Conservation (phyloP, 2,888 invertebrate species). For the Metellina segmentata region DNA sequence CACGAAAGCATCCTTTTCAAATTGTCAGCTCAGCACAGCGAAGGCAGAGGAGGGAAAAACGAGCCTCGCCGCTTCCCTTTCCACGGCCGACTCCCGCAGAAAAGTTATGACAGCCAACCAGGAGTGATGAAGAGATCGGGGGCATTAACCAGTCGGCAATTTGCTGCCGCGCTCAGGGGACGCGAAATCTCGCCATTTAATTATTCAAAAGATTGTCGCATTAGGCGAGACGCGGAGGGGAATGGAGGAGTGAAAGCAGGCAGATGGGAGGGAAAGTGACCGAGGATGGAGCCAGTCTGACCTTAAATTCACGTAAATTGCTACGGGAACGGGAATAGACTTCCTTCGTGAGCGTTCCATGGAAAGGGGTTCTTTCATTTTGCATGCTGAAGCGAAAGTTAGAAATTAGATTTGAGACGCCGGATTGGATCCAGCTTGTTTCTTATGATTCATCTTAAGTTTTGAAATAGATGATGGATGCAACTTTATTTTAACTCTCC, state of each 20-base stretch:
- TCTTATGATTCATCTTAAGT: too few relatives aligned
- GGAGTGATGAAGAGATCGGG: slow-evolving; percentile 19
- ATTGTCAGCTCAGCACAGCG: too few relatives aligned
- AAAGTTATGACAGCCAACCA: background rate
- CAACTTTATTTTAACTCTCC: too few relatives aligned
- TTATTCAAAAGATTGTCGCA: slow-evolving; percentile 44
- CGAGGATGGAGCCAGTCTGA: background rate
- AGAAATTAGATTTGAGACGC: background rate
- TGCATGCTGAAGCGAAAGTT: background rate
- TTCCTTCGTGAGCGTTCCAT: background rate
- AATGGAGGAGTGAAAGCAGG: slow-evolving; percentile 1
- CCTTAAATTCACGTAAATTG: background rate
- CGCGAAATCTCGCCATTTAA: slow-evolving; percentile 33
- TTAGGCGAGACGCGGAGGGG: background rate
- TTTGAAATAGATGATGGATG: too few relatives aligned
- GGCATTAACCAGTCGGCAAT: slow-evolving; percentile 29
- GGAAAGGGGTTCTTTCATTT: background rate
- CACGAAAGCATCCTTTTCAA: too few relatives aligned
- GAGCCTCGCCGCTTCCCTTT: background rate
- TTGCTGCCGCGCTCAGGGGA: slow-evolving; percentile 2
- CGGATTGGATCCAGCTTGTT: too few relatives aligned
- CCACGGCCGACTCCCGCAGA: background rate
- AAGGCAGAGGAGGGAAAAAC: too few relatives aligned
- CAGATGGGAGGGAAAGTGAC: background rate
- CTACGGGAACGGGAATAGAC: background rate